Percentiles rank a stretch among this genome's conserved stretches.
Evolutionary conservation across 2,113 vertebrate genomes (phyloP).

Genomic region (Pelodiscus sinensis): DNA sequence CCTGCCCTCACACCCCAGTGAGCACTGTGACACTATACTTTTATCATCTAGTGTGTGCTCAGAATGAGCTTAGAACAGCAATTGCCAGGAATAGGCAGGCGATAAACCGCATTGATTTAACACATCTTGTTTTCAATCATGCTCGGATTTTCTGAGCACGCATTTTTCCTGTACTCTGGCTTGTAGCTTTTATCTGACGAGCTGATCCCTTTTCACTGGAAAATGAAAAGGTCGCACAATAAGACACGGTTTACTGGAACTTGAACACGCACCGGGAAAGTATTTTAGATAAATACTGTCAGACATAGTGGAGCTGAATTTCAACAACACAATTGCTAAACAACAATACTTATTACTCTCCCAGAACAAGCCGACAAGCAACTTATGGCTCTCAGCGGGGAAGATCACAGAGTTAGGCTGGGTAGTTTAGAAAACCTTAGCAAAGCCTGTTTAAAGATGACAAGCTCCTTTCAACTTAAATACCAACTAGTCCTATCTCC

Average conservation of each 20-base stretch:
- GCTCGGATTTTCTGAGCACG: slow-evolving; percentile 88
- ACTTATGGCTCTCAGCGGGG: slow-evolving; percentile 78
- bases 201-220: slow-evolving; percentile 87
- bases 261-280: slow-evolving; percentile 87
- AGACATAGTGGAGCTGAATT: slow-evolving; percentile 88
- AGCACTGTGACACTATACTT: slow-evolving; percentile 84
- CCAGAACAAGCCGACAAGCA: slow-evolving; percentile 80
- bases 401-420: slow-evolving; percentile 55
- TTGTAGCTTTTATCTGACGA: slow-evolving; percentile 90
- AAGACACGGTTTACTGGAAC: slow-evolving; percentile 90
- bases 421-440: slow-evolving; percentile 57
- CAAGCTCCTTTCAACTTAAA: slow-evolving; percentile 38
- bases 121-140: slow-evolving; percentile 92
- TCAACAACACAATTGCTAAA: slow-evolving; percentile 86
- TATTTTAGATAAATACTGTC: slow-evolving; percentile 92
- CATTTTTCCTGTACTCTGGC: slow-evolving; percentile 86
- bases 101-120: slow-evolving; percentile 92
- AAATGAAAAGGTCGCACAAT: slow-evolving; percentile 92
- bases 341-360: slow-evolving; percentile 87
- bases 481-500: neutral
- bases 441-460: slow-evolving; percentile 56
- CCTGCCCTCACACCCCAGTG: slow-evolving; percentile 78
- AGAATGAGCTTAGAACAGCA: slow-evolving; percentile 88
- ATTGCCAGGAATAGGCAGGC: slow-evolving; percentile 87
- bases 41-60: slow-evolving; percentile 86